These are phyloP conservation scores for Erebia ligea DNA, from an alignment of 2,888 invertebrate genomes.

Conservation along the genomic window DNA sequence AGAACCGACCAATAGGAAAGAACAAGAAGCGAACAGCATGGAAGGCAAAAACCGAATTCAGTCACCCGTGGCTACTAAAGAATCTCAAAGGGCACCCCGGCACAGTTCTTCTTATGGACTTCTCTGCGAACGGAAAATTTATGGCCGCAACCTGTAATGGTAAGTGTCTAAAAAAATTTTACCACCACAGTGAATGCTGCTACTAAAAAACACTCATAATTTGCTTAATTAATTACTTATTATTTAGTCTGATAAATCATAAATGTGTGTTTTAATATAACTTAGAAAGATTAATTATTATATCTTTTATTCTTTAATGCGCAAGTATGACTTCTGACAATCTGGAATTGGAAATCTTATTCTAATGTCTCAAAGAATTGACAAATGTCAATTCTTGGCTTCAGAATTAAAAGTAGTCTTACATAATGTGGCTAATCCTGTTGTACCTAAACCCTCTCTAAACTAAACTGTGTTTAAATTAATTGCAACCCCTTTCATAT, in stretches of 20 bases:
- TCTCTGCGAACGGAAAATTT: conserved; percentile 93
- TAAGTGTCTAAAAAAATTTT: conserved; percentile 68
- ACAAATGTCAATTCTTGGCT: too few species aligned
- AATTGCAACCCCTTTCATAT: too few species aligned
- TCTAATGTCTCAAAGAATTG: too few species aligned
- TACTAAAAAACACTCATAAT: conserved; percentile 13
- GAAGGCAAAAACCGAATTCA: conserved; percentile 81
- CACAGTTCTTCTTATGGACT: conserved; percentile 89
- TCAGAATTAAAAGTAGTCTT: too few species aligned
- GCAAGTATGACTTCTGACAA: not conserved
- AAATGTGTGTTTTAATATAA: not conserved
- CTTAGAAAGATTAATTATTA: not conserved
- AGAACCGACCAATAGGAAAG: conserved; percentile 68
- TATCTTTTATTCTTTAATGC: not conserved
- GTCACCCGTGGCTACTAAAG: conserved; percentile 90
- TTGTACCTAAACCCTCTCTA: too few species aligned
- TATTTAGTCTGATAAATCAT: not conserved
- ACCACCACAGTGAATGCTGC: conserved; percentile 11
- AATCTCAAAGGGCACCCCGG: conserved; percentile 93
- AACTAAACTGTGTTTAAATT: too few species aligned
- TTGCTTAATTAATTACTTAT: not conserved
- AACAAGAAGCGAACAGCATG: conserved; percentile 78
- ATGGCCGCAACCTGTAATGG: conserved; percentile 93
- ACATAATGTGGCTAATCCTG: too few species aligned
- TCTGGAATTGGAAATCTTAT: not conserved